Evolutionary conservation across 2,888 invertebrate genomes (phyloP).

Genomic region (Carpatolechia fugitivella): DNA sequence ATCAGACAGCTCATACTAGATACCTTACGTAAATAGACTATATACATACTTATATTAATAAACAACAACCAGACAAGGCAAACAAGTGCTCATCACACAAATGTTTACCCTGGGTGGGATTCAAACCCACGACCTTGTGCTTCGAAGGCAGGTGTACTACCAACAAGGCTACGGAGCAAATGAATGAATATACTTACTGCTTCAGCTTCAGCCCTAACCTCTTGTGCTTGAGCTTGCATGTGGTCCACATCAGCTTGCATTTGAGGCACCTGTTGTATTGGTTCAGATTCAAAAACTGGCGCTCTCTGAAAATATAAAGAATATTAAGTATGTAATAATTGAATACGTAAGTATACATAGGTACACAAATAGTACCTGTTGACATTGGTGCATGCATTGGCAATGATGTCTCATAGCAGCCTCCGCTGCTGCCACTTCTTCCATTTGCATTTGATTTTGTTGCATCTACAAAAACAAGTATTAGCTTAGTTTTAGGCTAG

Average conservation of each 20-base stretch:
- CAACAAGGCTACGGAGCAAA: no score
- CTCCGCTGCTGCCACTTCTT: conserved; percentile 63
- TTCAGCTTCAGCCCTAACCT: conserved; percentile 62
- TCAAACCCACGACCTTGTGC: no score
- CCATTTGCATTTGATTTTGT: conserved; percentile 61
- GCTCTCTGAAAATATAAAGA: conserved; percentile 43
- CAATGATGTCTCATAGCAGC: conserved; percentile 65
- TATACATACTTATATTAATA: no score
- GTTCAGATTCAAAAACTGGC: conserved; percentile 66
- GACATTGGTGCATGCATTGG: conserved; percentile 69
- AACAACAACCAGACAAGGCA: no score
- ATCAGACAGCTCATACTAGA: no score
- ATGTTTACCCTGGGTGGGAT: no score
- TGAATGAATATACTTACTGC: conserved; percentile 34
- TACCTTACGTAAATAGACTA: no score
- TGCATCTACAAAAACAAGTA: conserved; percentile 48
- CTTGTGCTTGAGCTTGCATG: conserved; percentile 59
- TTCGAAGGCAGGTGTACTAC: no score
- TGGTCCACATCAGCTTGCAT: conserved; percentile 59
- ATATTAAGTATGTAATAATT: no score
- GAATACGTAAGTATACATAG: no score
- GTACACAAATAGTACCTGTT: conserved; percentile 55
- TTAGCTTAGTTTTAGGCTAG: background rate
- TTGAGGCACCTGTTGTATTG: conserved; percentile 63
- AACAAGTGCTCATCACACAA: no score